These are phyloP conservation scores for Dusona sp. DNA, from an alignment of 2,888 invertebrate species.

Conservation along the genomic window DNA sequence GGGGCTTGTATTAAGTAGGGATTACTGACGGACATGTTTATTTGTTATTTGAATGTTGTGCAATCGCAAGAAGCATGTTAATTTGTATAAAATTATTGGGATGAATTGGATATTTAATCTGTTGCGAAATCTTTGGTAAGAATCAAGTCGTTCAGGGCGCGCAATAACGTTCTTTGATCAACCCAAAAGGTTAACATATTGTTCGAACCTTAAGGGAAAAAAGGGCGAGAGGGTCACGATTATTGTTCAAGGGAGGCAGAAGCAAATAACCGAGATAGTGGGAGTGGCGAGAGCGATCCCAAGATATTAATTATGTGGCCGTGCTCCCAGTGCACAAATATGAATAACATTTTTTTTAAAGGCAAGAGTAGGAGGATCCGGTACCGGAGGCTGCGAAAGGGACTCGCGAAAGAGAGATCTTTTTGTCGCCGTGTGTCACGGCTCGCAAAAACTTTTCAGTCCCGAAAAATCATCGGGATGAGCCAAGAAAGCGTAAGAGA, in stretches of 20 bases:
- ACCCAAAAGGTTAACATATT: conserved; percentile 45
- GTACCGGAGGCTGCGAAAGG: conserved; percentile 38
- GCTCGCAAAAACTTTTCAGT: conserved; percentile 58
- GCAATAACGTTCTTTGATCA: conserved; percentile 29
- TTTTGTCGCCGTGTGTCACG: conserved; percentile 67
- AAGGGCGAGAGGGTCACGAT: conserved; percentile 12
- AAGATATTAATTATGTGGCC: conserved; percentile 63
- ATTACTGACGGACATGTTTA: no score
- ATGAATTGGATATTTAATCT: neutral
- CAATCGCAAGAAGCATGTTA: neutral
- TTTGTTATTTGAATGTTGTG: neutral
- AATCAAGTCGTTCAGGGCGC: conserved; percentile 10
- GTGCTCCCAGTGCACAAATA: conserved; percentile 50
- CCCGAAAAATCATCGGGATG: conserved; percentile 54
- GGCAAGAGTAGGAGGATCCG: conserved; percentile 47
- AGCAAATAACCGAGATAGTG: conserved; percentile 56
- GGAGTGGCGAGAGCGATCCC: conserved; percentile 62
- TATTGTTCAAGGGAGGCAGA: conserved; percentile 41
- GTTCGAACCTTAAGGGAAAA: conserved; percentile 15
- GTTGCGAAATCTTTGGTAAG: neutral
- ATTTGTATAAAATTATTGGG: neutral
- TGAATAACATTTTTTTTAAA: neutral
- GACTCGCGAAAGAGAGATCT: conserved; percentile 28
- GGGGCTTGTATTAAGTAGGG: neutral
- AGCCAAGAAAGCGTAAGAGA: conserved; percentile 8